Percentiles rank a stretch among this genome's conserved stretches.
Conservation (phyloP, 2,797 vertebrate genomes). For the Poeciliopsis paucimaculata region DNA sequence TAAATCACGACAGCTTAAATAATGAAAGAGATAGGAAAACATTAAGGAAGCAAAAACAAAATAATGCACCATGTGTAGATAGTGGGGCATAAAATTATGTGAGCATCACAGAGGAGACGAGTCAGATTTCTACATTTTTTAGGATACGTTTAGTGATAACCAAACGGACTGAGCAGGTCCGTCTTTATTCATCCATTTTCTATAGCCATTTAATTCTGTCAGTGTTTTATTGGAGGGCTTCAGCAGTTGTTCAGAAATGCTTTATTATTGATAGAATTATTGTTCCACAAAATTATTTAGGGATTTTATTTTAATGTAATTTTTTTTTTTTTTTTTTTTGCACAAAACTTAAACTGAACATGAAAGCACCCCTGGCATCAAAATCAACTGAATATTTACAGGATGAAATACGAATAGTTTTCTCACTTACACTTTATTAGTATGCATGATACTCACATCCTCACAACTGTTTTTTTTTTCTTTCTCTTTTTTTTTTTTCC, state of each 20-base stretch:
- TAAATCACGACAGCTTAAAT: not conserved
- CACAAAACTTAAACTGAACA: conserved; percentile 15
- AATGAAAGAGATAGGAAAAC: not conserved
- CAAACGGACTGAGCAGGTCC: not conserved
- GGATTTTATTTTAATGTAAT: not conserved
- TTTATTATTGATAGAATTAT: not conserved
- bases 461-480: not conserved
- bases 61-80: not conserved
- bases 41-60: too few species aligned
- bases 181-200: not conserved
- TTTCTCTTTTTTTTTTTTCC: not conserved
- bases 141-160: not conserved
- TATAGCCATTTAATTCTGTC: not conserved
- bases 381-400: conserved; percentile 1
- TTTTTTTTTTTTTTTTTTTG: not conserved
- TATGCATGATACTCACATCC: conserved; percentile 6
- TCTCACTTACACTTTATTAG: not conserved
- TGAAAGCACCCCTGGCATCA: conserved; percentile 8
- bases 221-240: not conserved
- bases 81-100: not conserved
- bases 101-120: not conserved
- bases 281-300: conserved; percentile 3
- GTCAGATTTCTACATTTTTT: not conserved
- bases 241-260: not conserved
- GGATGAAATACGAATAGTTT: not conserved